phyloP scores from a whole-genome alignment of 2,113 vertebrate species.

The Acrocephalus arundinaceus region DNA sequence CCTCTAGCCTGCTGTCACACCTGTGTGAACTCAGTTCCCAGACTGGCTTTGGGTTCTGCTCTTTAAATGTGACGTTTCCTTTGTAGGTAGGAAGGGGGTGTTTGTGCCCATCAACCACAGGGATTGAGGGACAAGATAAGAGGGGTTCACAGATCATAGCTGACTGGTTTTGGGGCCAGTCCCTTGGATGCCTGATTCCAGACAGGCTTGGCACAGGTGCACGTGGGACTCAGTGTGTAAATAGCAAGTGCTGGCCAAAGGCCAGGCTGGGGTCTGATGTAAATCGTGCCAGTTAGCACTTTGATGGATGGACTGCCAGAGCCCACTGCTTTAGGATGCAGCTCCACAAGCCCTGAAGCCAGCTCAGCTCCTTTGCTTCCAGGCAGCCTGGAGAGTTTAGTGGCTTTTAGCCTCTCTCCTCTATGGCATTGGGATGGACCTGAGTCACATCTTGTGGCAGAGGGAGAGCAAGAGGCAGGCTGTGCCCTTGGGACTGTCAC shows the following conservation, averaged over 20 bases:
- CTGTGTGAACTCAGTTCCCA: not conserved
- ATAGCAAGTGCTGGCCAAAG: not conserved
- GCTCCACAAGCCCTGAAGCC: not conserved
- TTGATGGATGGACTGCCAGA: not conserved
- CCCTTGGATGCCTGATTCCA: not conserved
- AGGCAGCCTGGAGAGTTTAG: not conserved
- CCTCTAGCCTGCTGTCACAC: not conserved
- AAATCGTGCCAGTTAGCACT: not conserved
- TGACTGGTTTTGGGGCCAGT: not conserved
- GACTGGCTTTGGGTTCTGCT: not conserved
- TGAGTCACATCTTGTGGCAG: not conserved
- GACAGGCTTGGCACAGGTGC: not conserved
- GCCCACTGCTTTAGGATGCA: not conserved
- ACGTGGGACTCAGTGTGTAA: accelerated
- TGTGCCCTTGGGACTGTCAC: not conserved
- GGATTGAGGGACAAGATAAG: not conserved
- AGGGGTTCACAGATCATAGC: not conserved
- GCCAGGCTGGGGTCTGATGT: not conserved
- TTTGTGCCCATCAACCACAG: not conserved
- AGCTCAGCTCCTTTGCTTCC: not conserved
- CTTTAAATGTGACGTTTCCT: accelerated
- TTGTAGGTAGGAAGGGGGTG: not conserved
- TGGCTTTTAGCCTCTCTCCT: not conserved
- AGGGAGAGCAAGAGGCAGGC: not conserved
- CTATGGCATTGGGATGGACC: not conserved